Base-by-base conservation (phyloP, 1,140 invertebrate genomes). In the Parapsyche elsis region DNA sequence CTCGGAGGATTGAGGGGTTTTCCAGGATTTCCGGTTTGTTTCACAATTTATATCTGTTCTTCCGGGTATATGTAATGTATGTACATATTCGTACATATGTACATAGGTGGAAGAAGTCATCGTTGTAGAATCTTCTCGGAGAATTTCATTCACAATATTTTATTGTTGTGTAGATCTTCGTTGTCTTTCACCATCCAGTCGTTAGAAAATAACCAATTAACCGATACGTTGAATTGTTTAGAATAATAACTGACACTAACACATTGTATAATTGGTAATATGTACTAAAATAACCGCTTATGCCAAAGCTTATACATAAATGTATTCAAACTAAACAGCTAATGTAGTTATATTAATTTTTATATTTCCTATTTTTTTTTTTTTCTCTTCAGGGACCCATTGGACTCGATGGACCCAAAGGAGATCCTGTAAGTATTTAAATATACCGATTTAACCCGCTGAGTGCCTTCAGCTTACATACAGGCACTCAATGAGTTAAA, bases 361-460 rank as follows among this genome's bases (percentile, higher is more conserved):
- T 67, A 67, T 67, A 26, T 26, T 23, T 12, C 21, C 24, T 53
- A 53, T 26, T 26, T 26, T 67, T 14, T 84, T 84, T n/a, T 86
- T 84, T 89, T 82, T 87, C 84, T 88, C 90, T 92, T 83, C 89
- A 98, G 96, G 97, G 97, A 84, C 95, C 96, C 21, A 97, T 97
- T 85, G 97, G 97, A 84, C 90, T 97, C 86, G 95, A 96, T 87
- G 97, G 97, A 85, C 96, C 96, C 10, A 98, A 98, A 91, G 97
- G 96, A 85, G 95, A 97, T 86, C 91, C 93, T 87, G 95, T 97
- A 92, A 94, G 95, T 92, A 76, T 38, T 70, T 75, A 75, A 38
- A 16, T 74, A 44, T n/a, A n/a, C n/a, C n/a, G n/a, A n/a, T n/a
- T n/a, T n/a, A n/a, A n/a, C n/a, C n/a, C n/a, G n/a, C n/a, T n/a